Conservation (phyloP, 2,797 vertebrate species). For the Chanos chanos region DNA sequence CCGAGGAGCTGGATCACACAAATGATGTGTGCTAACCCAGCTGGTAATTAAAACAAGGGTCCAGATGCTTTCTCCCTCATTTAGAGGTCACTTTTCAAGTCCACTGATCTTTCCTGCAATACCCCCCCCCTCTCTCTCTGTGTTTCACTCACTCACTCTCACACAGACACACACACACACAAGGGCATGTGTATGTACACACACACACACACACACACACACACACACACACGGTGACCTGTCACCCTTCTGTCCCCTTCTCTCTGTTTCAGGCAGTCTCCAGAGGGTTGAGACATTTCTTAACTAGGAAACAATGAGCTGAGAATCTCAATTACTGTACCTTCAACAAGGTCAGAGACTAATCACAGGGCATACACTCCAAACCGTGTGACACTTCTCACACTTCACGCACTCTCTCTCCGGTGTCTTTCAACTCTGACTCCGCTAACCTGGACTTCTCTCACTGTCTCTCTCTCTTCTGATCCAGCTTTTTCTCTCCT, state of each 20-base stretch:
- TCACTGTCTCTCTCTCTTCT: too few species aligned
- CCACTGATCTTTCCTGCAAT: slow-evolving; percentile 17
- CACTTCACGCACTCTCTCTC: neutral
- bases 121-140: slow-evolving; percentile 10
- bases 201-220: slow-evolving; percentile 12
- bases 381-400: slow-evolving; percentile 13
- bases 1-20: too few species aligned
- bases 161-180: slow-evolving; percentile 8
- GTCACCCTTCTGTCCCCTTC: slow-evolving; percentile 5
- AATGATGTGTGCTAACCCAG: slow-evolving; percentile 1
- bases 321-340: slow-evolving; percentile 55
- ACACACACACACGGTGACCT: neutral
- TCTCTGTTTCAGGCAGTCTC: slow-evolving; percentile 18
- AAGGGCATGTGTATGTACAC: too few species aligned
- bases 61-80: slow-evolving; percentile 36
- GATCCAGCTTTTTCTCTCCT: too few species aligned
- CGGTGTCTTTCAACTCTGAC: neutral
- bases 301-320: slow-evolving; percentile 60
- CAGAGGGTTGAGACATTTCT: slow-evolving; percentile 47
- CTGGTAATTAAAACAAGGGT: slow-evolving; percentile 44
- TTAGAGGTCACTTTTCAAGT: slow-evolving; percentile 50
- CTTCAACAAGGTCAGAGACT: slow-evolving; percentile 53
- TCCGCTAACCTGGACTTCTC: too few species aligned
- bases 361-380: slow-evolving; percentile 6
- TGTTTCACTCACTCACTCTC: slow-evolving; percentile 3